Base-by-base conservation (phyloP, 2,888 invertebrate species). In the Malacosoma neustria region DNA sequence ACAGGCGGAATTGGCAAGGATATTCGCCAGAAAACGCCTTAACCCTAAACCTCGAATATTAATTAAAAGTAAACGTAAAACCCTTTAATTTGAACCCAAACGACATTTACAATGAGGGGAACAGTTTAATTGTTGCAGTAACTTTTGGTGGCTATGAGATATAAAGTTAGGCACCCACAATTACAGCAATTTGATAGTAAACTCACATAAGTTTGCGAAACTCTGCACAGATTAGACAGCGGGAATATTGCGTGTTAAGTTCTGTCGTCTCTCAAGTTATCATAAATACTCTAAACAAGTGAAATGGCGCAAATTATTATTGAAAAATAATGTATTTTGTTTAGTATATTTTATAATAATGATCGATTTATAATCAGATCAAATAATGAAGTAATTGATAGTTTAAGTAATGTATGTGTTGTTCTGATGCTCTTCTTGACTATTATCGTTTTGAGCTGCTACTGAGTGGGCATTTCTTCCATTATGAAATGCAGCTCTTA, bases 121-220 rank as follows among this genome's bases (percentile, higher is more conserved):
- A 61, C 62, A 60, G 59, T 70, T 63, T 58, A 69, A 72, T 57
- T 65, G 62, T 59, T 57, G 52, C 53, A 49, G 49, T 49, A 72
- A 71, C 61, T 49, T 47, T 49, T 43, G 47, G 51, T 43, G 64
- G 68, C 71, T 60, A 54, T 55, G 56, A 65, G 67, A 70, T 70
- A 66, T 66, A 63, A 70, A 72, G 63, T 77, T 72, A 44, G 46
- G 51, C 49, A 45, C 57, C 62, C 64, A 62, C 65, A 70, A 67
- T 73, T 67, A 69, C 59, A 54, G 61, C 67, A 66, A 69, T 73
- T 73, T 69, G 59, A 68, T 70, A 68, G 67, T 61, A 43, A 53
- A 59, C 61, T 43, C 36, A 30, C 40, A 38, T 42, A 40, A 48
- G 45, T 49, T 49, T 39, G 31, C 38, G 39, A 36, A 46, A 45